Conservation (phyloP, 2,113 vertebrate genomes). For the Sphaerodactylus townsendi region DNA sequence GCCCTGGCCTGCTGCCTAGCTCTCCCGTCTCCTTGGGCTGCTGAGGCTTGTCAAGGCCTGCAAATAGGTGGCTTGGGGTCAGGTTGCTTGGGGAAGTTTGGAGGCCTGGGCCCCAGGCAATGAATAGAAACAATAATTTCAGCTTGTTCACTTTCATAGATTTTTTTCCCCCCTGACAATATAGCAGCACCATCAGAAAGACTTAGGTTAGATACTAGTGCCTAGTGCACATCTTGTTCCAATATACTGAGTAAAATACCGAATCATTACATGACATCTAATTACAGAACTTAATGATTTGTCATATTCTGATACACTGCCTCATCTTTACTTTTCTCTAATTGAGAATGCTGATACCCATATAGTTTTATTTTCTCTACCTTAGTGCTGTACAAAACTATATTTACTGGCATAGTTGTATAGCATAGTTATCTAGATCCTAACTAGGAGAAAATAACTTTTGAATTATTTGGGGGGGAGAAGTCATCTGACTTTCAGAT, state of each 20-base stretch:
- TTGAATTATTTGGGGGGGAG: neutral
- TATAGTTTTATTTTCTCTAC: neutral
- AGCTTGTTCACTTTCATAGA: too few species aligned
- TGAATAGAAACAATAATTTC: too few species aligned
- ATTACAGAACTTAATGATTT: neutral
- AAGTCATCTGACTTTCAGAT: constrained; percentile 21
- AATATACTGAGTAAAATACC: neutral
- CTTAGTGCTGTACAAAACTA: constrained; percentile 25
- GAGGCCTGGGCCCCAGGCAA: too few species aligned
- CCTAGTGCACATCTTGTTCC: neutral
- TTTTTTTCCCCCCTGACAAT: too few species aligned
- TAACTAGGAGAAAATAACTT: neutral
- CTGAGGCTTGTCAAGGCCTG: too few species aligned
- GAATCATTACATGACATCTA: neutral
- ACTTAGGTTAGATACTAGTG: neutral
- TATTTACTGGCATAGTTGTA: neutral
- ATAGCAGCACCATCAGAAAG: neutral
- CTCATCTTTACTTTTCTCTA: neutral
- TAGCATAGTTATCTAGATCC: neutral
- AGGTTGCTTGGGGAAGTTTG: too few species aligned
- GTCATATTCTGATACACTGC: constrained; percentile 4
- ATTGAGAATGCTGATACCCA: neutral
- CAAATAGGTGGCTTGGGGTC: too few species aligned
- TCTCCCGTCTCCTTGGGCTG: too few species aligned
- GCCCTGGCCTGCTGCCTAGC: too few species aligned